Percentiles rank a stretch among this genome's conserved stretches.
Conservation (phyloP, 2,888 invertebrate species). For the Scrobipalpa costella region DNA sequence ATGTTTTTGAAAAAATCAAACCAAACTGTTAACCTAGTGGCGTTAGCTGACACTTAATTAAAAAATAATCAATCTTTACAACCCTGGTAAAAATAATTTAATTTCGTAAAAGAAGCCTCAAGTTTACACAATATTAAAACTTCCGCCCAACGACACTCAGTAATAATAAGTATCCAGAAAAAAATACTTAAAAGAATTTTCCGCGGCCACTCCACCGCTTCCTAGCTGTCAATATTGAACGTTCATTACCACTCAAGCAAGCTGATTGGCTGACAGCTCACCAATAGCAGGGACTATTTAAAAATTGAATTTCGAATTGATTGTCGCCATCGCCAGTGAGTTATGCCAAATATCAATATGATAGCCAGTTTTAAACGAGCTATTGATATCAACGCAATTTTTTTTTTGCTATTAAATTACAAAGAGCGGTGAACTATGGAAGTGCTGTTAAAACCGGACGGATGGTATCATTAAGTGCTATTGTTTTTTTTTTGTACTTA, state of each 20-base stretch:
- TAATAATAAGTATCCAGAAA: slow-evolving; percentile 28
- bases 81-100: too few species aligned
- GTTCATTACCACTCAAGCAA: slow-evolving; percentile 59
- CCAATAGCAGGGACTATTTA: slow-evolving; percentile 56
- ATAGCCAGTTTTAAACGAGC: slow-evolving; percentile 43
- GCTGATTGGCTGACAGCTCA: slow-evolving; percentile 57
- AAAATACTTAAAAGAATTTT: slow-evolving; percentile 31
- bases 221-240: slow-evolving; percentile 44
- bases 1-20: too few species aligned
- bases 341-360: slow-evolving; percentile 44
- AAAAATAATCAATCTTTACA: too few species aligned
- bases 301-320: slow-evolving; percentile 56
- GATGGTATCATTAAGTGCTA: slow-evolving; percentile 21
- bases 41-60: too few species aligned
- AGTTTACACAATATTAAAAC: too few species aligned
- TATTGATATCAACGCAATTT: slow-evolving; percentile 34
- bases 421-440: slow-evolving; percentile 28
- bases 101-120: too few species aligned
- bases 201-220: slow-evolving; percentile 53
- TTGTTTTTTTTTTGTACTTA: slow-evolving; percentile 42
- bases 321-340: slow-evolving; percentile 42
- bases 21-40: too few species aligned
- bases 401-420: slow-evolving; percentile 35
- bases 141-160: background rate
- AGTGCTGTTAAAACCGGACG: slow-evolving; percentile 41